Base-by-base conservation (phyloP, 2,113 vertebrate genomes). In the Daboia siamensis region DNA sequence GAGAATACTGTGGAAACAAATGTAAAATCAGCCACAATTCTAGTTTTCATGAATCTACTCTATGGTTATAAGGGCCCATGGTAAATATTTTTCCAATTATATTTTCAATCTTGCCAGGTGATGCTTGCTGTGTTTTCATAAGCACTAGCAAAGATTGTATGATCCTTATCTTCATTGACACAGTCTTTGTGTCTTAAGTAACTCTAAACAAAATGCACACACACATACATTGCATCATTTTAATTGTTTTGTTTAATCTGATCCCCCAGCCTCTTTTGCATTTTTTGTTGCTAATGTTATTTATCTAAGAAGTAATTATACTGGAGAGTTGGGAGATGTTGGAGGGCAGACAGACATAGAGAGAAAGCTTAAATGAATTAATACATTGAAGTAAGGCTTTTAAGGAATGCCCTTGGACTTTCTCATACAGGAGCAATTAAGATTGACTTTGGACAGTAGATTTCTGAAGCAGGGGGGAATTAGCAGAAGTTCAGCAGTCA, bases 1-100 rank as follows among this genome's bases (percentile, higher is more conserved):
- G 84, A 91, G 94, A 95, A 93, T 46, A 88, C 80, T 91, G 89
- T 93, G 87, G 92, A 39, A 86, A 85, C 51, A 24, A 84, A 33
- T 91, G 93, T 44, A 94, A 93, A 90, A 90, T 29, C 69, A 87
- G 2, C 0, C 3, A 87, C 91, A 51, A 94, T 26, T 61, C 64
- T 59, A 59, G 86, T 88, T 86, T 86, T 69, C 46, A 21, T 13
- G n/a, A 87, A 56, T 23, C 51, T 2, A 64, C 33, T 59, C 51
- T 59, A 33, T 24, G 55, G 26, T 51, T 90, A 44, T 44, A 80
- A 90, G 39, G 1, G 56, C 39, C 15, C 88, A 26, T 52, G 56
- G 88, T 61, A 91, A 93, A 91, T 88, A 92, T 86, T 86, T 87
- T 92, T 85, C 29, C 88, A 90, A 87, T 93, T 90, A 1, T 85